Evolutionary conservation across 2,888 invertebrate genomes (phyloP), one percentile per base, ranked within the genome.

Genomic region (Mimachlamys varia): DNA sequence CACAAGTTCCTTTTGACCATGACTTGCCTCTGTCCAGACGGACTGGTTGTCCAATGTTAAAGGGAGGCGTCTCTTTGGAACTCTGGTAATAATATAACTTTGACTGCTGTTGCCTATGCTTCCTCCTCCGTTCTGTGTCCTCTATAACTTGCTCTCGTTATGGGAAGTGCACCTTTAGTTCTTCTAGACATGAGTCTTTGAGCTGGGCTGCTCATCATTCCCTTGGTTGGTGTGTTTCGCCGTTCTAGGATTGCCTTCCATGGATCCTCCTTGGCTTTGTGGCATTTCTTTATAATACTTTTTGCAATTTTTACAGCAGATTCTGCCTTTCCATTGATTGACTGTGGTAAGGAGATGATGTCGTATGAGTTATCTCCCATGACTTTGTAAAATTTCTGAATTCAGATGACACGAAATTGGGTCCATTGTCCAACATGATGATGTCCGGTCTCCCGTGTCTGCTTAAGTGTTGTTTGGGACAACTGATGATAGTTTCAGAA

Each of bases 341-440:
- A 19, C 88, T 89, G 62, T 91, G 87, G n/a, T 91, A 88, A 13
- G 89, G 89, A 38, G 62, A 89, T 7, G 62, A 58, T 17, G 89
- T 89, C 5, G 55, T 19, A 33, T 91, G 88, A 33, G 89, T 89
- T 19, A 91, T 88, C 53, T 89, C 91, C 89, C 88, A 91, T 0
- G 88, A 76, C n/a, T 22, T 37, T 10, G 89, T 44, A 53, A 91
- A 91, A 15, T 87, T 50, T 13, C 37, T 33, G 88, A 91, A 91
- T 76, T 62, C 33, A 13, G 33, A 22, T n/a, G n/a, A n/a, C n/a
- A n/a, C n/a, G n/a, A 92, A 91, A 37, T 91, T 91, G 12, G 93
- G 92, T 15, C 92, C 93, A 87, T 91, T 92, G 62, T 92, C 92
- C 5, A 89, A 89, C 37, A 93, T 49, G 12, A 92, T 87, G 53